phyloP scores from a whole-genome alignment of 2,797 vertebrate species.

The Melanotaenia maccullochi region DNA sequence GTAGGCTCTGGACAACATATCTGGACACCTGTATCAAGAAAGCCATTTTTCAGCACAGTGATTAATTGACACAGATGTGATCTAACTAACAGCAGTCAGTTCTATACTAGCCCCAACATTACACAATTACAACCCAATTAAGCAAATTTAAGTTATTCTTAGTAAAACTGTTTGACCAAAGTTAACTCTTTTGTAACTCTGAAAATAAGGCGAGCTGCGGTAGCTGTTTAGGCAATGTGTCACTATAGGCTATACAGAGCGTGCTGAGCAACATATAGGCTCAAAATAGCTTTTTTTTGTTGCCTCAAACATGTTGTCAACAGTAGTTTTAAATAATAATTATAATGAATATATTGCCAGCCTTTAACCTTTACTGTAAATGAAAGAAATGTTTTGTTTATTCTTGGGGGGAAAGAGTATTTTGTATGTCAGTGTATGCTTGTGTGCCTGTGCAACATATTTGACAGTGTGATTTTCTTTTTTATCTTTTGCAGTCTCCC shows the following conservation, averaged over 20 bases:
- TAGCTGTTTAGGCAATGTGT: no score
- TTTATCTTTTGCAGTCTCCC: constrained; percentile 68
- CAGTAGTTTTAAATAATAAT: not conserved
- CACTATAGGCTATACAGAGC: not conserved
- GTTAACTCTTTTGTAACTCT: not conserved
- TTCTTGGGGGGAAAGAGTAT: constrained; percentile 5
- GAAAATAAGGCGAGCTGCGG: not conserved
- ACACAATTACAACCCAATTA: no score
- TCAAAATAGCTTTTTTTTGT: not conserved
- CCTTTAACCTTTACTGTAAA: not conserved
- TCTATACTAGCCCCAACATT: no score
- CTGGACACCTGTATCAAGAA: no score
- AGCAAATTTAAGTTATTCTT: no score
- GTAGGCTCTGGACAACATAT: no score
- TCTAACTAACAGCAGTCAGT: no score
- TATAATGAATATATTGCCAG: not conserved
- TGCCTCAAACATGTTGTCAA: not conserved
- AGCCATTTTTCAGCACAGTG: no score
- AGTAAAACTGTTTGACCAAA: no score
- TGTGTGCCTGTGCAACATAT: constrained; percentile 58
- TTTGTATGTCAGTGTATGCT: constrained; percentile 24
- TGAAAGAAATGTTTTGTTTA: not conserved
- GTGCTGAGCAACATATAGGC: not conserved
- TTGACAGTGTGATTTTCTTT: constrained; percentile 46
- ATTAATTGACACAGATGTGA: no score